Evolutionary conservation across 2,797 vertebrate species (phyloP).

Genomic region (Muscicapa comitata): DNA sequence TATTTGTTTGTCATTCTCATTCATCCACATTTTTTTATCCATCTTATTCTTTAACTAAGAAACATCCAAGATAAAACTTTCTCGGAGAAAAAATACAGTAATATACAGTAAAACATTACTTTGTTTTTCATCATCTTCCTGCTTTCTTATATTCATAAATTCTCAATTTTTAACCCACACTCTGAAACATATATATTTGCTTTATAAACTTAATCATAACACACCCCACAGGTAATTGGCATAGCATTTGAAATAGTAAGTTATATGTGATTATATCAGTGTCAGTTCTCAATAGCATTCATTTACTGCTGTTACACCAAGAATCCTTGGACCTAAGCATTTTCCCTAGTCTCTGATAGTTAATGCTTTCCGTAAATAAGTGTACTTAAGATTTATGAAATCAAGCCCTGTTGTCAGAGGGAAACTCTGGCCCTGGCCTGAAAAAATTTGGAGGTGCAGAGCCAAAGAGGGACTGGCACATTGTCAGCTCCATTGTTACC

Average conservation of each 20-base stretch:
- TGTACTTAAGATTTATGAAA: too few species aligned
- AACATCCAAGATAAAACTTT: background rate
- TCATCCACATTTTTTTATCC: background rate
- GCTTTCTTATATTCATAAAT: background rate
- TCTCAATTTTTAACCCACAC: background rate
- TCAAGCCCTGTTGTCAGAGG: too few species aligned
- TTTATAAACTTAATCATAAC: conserved; percentile 11
- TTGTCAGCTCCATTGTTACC: too few species aligned
- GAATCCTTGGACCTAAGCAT: background rate
- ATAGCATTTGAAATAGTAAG: conserved; percentile 9
- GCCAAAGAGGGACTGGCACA: too few species aligned
- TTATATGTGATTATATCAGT: conserved; percentile 32
- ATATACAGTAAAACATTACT: background rate
- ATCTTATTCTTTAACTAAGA: background rate
- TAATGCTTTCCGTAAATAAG: too few species aligned
- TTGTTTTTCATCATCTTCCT: background rate
- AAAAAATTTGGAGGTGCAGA: too few species aligned
- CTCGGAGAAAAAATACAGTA: background rate
- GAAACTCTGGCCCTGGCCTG: too few species aligned
- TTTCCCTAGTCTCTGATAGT: too few species aligned
- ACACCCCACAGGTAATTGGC: background rate
- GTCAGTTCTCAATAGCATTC: conserved; percentile 37
- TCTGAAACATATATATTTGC: background rate
- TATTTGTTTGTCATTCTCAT: background rate
- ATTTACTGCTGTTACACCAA: conserved; percentile 52